phyloP scores from a whole-genome alignment of 2,113 vertebrate species.

The Aleadryas rufinucha region DNA sequence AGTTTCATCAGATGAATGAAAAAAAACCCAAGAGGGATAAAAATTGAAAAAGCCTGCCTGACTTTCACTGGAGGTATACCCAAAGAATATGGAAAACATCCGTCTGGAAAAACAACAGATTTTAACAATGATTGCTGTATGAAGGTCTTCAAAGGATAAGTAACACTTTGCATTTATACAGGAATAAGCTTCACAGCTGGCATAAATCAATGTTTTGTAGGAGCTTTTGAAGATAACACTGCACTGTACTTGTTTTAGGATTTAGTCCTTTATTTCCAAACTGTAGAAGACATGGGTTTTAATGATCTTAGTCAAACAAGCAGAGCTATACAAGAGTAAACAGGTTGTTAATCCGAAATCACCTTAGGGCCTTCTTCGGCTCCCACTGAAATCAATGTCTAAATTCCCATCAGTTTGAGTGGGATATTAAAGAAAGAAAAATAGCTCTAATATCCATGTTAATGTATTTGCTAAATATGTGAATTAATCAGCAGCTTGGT shows the following conservation, averaged over 20 bases:
- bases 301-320: background rate
- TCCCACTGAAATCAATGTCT: constrained; percentile 38
- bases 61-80: background rate
- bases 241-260: background rate
- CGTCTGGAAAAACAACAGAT: background rate
- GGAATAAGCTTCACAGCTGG: background rate
- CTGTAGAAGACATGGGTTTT: background rate
- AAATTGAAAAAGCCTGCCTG: background rate
- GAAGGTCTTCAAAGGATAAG: background rate
- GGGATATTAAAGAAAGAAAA: constrained; percentile 35
- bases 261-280: background rate
- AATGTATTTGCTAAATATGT: constrained; percentile 55
- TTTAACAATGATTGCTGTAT: background rate
- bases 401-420: constrained; percentile 37
- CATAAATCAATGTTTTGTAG: background rate
- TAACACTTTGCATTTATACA: background rate
- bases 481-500: constrained; percentile 51
- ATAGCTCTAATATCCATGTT: constrained; percentile 49
- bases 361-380: constrained; percentile 14
- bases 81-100: background rate
- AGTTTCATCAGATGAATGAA: background rate
- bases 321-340: constrained; percentile 36
- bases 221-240: background rate
- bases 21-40: background rate
- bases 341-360: constrained; percentile 23